Evolutionary conservation across 2,113 vertebrate genomes (phyloP).

Genomic region (Saccopteryx leptura): DNA sequence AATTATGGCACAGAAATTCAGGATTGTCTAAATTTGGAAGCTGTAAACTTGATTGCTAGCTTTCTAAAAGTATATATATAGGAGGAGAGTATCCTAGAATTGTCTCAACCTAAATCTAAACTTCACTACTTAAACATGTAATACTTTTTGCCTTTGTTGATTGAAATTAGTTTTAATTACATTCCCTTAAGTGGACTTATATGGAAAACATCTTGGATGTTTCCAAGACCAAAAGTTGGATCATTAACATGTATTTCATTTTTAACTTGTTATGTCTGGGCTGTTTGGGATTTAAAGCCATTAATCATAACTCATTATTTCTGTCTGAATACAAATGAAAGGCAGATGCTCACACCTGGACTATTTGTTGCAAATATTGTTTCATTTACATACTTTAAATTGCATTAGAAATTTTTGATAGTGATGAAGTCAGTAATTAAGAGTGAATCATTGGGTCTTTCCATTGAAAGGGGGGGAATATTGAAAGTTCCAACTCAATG

Average conservation of each 20-base stretch:
- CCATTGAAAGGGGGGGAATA: background rate
- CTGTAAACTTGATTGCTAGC: background rate
- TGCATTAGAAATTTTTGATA: slow-evolving; percentile 65
- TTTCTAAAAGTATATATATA: slow-evolving; percentile 17
- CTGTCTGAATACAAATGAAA: slow-evolving; percentile 82
- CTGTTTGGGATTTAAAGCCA: slow-evolving; percentile 66
- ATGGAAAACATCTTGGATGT: slow-evolving; percentile 48
- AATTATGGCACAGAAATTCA: slow-evolving; percentile 7
- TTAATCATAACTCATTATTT: slow-evolving; percentile 85
- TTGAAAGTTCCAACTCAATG: background rate
- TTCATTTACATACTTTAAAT: slow-evolving; percentile 71
- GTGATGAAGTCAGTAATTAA: slow-evolving; percentile 56
- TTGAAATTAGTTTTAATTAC: slow-evolving; percentile 64
- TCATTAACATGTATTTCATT: slow-evolving; percentile 60
- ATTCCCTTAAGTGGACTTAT: slow-evolving; percentile 19
- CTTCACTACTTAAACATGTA: slow-evolving; percentile 23
- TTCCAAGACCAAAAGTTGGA: slow-evolving; percentile 64
- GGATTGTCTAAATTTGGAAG: slow-evolving; percentile 32
- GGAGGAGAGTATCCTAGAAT: background rate
- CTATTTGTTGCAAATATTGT: slow-evolving; percentile 72
- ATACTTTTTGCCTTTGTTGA: slow-evolving; percentile 51
- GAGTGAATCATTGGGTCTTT: slow-evolving; percentile 45
- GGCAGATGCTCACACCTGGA: slow-evolving; percentile 88
- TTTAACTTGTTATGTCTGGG: slow-evolving; percentile 80
- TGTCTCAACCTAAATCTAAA: slow-evolving; percentile 38